phyloP scores from a whole-genome alignment of 1,140 invertebrate species.

The Sipha flava region DNA sequence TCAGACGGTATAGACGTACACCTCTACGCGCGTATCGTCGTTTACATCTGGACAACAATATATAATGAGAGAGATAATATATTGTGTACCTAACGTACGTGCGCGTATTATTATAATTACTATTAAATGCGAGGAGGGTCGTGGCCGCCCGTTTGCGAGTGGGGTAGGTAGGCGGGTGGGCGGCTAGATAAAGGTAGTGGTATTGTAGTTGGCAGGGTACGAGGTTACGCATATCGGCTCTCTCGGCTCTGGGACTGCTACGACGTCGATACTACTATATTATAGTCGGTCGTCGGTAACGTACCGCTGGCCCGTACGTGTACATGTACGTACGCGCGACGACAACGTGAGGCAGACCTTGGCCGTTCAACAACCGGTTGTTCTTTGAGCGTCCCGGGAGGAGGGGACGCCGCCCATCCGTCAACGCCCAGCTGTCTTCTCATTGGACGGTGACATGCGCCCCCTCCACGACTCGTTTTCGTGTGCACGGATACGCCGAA shows the following conservation, averaged over 20 bases:
- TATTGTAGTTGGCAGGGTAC: too few relatives aligned
- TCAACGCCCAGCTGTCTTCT: neutral
- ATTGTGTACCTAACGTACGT: neutral
- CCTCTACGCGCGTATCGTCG: neutral
- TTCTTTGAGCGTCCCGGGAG: neutral
- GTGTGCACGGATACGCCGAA: too few relatives aligned
- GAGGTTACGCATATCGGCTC: too few relatives aligned
- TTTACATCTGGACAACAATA: neutral
- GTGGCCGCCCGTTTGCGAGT: neutral
- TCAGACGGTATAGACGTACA: neutral
- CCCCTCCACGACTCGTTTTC: too few relatives aligned
- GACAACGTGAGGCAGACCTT: neutral
- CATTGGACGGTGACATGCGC: neutral
- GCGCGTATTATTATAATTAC: neutral
- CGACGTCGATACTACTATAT: too few relatives aligned
- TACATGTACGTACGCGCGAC: neutral
- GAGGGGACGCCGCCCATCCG: neutral
- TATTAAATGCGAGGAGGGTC: neutral
- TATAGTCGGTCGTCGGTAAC: too few relatives aligned
- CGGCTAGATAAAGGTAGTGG: too few relatives aligned
- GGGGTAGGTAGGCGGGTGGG: too few relatives aligned
- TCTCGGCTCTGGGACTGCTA: too few relatives aligned
- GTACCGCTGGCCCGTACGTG: neutral
- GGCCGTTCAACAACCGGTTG: neutral
- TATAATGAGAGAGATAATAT: neutral